These are phyloP conservation scores for Diorhabda carinulata DNA, from an alignment of 1,140 invertebrate genomes.

Conservation along the genomic window DNA sequence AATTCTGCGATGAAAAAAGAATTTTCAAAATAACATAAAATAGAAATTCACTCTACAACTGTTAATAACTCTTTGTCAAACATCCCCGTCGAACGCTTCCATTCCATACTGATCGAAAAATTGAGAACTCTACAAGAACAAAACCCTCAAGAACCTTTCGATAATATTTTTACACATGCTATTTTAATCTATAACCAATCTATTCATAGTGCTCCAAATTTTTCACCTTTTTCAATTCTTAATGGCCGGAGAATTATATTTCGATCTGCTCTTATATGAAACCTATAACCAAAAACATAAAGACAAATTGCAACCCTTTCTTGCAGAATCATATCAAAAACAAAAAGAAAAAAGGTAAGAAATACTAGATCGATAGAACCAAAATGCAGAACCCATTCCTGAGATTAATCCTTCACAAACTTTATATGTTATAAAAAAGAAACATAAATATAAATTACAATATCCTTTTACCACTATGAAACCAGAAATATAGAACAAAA, in stretches of 20 bases:
- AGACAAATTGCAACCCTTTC: not conserved
- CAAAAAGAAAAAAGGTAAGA: too few relatives aligned
- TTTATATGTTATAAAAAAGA: too few relatives aligned
- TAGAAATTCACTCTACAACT: not conserved
- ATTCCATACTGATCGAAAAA: not conserved
- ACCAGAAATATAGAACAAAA: too few relatives aligned
- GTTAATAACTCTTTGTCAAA: not conserved
- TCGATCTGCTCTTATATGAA: not conserved
- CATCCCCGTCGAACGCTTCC: not conserved
- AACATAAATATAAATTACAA: too few relatives aligned
- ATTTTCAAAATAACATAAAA: not conserved
- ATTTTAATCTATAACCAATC: not conserved
- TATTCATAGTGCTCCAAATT: not conserved
- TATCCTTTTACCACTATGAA: too few relatives aligned
- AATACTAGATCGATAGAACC: too few relatives aligned
- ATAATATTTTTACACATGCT: not conserved
- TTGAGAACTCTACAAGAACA: not conserved
- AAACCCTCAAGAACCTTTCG: not conserved
- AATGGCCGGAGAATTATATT: not conserved
- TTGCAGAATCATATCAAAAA: too few relatives aligned
- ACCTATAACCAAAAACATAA: not conserved
- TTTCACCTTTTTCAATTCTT: not conserved
- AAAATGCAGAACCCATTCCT: too few relatives aligned
- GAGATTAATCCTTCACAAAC: too few relatives aligned
- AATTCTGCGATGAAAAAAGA: conserved; percentile 1